Conservation (phyloP, 2,888 invertebrate genomes). For the Alentia gelatinosa region DNA sequence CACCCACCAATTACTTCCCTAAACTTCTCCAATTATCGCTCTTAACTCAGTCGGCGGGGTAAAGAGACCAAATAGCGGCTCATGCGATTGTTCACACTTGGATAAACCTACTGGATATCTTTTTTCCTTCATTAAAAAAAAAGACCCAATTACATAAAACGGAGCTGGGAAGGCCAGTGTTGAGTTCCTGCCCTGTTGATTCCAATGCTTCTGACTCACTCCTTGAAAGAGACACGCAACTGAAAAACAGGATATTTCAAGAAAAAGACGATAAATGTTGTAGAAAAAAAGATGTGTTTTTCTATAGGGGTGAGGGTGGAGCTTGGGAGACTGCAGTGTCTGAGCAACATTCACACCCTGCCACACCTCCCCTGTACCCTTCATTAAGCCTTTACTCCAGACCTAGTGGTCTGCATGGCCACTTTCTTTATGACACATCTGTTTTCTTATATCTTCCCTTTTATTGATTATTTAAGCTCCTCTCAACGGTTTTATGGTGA, state of each 20-base stretch:
- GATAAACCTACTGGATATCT: background rate
- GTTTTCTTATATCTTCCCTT: background rate
- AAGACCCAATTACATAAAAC: background rate
- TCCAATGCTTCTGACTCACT: background rate
- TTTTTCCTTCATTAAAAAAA: background rate
- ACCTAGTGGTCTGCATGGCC: background rate
- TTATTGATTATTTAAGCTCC: too few species aligned
- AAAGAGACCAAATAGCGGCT: background rate
- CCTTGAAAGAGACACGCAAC: background rate
- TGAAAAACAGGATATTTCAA: background rate
- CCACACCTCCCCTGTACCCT: too few species aligned
- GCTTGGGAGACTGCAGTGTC: background rate
- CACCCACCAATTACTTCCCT: background rate
- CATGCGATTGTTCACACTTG: background rate
- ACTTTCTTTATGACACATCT: background rate
- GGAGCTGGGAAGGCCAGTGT: background rate
- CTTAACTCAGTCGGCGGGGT: background rate
- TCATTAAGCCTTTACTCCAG: background rate
- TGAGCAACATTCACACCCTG: background rate
- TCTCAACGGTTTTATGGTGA: too few species aligned
- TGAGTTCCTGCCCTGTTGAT: background rate
- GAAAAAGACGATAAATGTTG: too few species aligned
- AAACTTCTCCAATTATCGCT: constrained; percentile 1
- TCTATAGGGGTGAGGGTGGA: background rate
- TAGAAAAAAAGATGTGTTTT: too few species aligned